A percentile compares a stretch with the other conserved stretches of the same genome.
phyloP scores from a whole-genome alignment of 2,888 invertebrate genomes.

The Leucoptera coffeella region DNA sequence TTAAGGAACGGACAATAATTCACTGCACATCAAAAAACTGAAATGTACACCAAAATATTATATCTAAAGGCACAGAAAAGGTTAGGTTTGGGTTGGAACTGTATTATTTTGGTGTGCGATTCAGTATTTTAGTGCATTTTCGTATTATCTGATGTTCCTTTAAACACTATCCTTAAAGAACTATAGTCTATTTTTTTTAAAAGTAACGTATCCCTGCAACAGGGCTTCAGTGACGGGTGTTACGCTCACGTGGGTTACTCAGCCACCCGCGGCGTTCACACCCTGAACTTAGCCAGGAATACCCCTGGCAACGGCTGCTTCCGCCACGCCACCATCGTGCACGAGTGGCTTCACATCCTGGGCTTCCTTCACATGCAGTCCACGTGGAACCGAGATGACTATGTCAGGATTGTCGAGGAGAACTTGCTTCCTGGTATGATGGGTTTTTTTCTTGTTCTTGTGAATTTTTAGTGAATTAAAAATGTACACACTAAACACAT shows the following conservation, averaged over 20 bases:
- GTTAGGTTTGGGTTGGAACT: no score
- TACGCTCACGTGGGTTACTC: slow-evolving; percentile 37
- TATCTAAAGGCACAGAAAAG: no score
- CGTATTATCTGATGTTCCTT: no score
- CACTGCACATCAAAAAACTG: no score
- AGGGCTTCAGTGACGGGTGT: slow-evolving; percentile 27
- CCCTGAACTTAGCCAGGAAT: slow-evolving; percentile 42
- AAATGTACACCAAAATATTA: no score
- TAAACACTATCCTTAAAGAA: no score
- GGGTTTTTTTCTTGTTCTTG: no score
- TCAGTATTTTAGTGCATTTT: no score
- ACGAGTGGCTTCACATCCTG: slow-evolving; percentile 60
- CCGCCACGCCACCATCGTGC: slow-evolving; percentile 62
- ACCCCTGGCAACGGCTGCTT: slow-evolving; percentile 48
- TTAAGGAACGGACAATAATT: no score
- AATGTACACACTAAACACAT: no score
- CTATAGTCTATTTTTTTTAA: slow-evolving; percentile 1
- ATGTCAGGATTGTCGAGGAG: slow-evolving; percentile 63
- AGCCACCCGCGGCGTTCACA: slow-evolving; percentile 29
- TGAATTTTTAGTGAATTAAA: no score
- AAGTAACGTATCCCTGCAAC: background rate
- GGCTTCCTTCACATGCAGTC: slow-evolving; percentile 46
- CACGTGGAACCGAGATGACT: slow-evolving; percentile 28
- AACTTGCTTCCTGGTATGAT: slow-evolving; percentile 60
- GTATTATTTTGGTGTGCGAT: no score